Conservation (phyloP, 2,797 vertebrate species). For the Cyprinodon diabolis region DNA sequence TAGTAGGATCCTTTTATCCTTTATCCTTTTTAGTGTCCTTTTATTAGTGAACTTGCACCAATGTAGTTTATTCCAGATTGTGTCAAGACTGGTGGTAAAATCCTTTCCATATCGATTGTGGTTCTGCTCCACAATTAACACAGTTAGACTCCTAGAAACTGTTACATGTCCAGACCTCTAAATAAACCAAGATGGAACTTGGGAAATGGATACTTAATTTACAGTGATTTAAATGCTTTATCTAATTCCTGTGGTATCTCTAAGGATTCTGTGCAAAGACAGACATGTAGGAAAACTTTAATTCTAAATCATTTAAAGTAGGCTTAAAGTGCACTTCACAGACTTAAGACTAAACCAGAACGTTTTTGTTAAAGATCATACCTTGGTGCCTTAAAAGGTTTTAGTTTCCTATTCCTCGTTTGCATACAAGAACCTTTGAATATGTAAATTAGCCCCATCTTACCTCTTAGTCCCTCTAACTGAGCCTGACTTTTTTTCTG, state of each 20-base stretch:
- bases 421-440: background rate
- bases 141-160: background rate
- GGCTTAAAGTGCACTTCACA: background rate
- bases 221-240: background rate
- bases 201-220: background rate
- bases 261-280: background rate
- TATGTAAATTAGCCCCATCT: background rate
- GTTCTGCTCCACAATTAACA: background rate
- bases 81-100: background rate
- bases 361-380: background rate
- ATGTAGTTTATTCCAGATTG: background rate
- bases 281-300: background rate
- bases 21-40: too few species aligned
- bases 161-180: background rate
- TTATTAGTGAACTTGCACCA: background rate
- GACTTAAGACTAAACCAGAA: background rate
- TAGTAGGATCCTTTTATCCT: too few species aligned
- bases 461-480: too few species aligned
- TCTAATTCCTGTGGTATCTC: background rate
- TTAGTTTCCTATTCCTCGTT: background rate
- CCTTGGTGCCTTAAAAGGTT: background rate
- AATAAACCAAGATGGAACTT: background rate
- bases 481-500: background rate
- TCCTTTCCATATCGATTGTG: background rate
- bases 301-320: background rate